Evolutionary conservation across 2,113 vertebrate genomes (phyloP), one percentile per base, ranked within the genome.

Genomic region (Calonectris borealis): DNA sequence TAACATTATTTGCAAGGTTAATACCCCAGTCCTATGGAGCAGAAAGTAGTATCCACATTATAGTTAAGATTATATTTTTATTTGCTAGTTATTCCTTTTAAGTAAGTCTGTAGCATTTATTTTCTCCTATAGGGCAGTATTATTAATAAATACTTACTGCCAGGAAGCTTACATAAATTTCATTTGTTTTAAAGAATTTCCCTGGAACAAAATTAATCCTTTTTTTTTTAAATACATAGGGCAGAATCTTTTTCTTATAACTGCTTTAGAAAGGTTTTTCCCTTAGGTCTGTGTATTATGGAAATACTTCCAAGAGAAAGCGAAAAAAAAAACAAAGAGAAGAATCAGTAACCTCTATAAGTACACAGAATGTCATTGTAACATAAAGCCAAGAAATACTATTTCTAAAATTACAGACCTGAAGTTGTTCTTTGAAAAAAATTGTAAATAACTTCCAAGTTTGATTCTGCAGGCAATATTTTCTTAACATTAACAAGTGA

Each of bases 1-100:
- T 34, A 88, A 83, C 15, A 77, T 83, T 60, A 70, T 94, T 78
- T 90, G 38, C 48, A 84, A 82, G 40, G 57, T 89, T 94, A 86
- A 82, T 75, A 75, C 4, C 11, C 18, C 57, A 72, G 70, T 61
- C 57, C 26, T 75, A 40, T 26, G 40, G 36, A 92, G 40, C 3
- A 10, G 77, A 89, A 86, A 86, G 68, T 18, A 62, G 18, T 42
- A 88, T 27, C 49, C 20, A 4, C 58, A 49, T 73, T 93, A 62
- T 25, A 92, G 70, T 29, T 24, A 91, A 87, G 57, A 89, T 69
- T 75, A 42, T 68, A 21, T 38, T 82, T 64, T 91, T 75, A 68
- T 73, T 79, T 85, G 16, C 21, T 78, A 55, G 16, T 24, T 84
- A 44, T 57, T 75, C 14, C 42, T 76, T 94, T 70, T 71, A 89